A percentile compares a stretch with the other conserved stretches of the same genome.
Evolutionary conservation across 2,113 vertebrate genomes (phyloP).

Genomic region (Chrysemys picta): DNA sequence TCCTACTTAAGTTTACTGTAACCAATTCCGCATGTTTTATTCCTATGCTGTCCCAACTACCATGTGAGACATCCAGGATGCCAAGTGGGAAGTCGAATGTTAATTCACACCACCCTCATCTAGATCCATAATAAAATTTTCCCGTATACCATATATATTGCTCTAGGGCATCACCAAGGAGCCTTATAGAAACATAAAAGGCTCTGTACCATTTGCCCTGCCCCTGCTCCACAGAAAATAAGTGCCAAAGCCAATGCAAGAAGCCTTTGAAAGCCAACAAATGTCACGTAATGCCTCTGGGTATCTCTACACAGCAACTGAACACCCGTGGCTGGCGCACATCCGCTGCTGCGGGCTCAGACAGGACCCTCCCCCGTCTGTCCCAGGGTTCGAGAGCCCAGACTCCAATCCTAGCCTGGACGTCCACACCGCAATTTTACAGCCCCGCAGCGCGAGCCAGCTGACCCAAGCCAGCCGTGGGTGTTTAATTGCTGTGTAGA

Average conservation of each 20-base stretch:
- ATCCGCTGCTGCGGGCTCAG: not conserved
- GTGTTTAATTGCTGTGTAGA: not conserved
- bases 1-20: not conserved
- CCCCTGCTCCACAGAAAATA: not conserved
- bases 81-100: not conserved
- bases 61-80: not conserved
- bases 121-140: fast-evolving
- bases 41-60: not conserved
- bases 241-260: not conserved
- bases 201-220: not conserved
- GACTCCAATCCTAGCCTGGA: not conserved
- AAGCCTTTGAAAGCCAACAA: not conserved
- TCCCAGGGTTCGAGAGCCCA: not conserved
- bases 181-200: not conserved
- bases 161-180: not conserved
- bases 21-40: not conserved
- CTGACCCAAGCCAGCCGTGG: not conserved
- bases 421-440: not conserved
- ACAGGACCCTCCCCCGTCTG: not conserved
- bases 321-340: no score
- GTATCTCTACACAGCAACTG: no score
- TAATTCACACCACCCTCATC: not conserved
- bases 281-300: not conserved
- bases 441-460: not conserved
- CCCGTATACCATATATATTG: fast-evolving